These are phyloP conservation scores for Stictonetta naevosa DNA, from an alignment of 2,113 vertebrate species.

Conservation along the genomic window DNA sequence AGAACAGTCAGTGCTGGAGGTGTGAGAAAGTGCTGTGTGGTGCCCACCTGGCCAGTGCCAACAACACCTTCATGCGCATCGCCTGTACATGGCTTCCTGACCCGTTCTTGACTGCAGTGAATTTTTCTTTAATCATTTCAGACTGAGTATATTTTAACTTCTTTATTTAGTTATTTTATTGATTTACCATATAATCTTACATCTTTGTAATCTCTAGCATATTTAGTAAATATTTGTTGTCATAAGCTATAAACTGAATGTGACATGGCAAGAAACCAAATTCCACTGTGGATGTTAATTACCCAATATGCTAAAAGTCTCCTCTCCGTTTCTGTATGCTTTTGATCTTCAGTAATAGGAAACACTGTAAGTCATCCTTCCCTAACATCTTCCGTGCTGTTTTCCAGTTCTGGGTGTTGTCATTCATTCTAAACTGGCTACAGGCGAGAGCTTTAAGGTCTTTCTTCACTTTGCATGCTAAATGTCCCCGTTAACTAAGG, in stretches of 20 bases:
- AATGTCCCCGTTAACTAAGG: background rate
- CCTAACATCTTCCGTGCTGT: background rate
- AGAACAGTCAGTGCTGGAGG: background rate
- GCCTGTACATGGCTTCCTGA: background rate
- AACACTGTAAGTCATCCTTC: background rate
- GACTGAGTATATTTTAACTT: background rate
- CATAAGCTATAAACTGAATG: slow-evolving; percentile 32
- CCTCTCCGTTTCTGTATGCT: background rate
- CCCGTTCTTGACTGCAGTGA: background rate
- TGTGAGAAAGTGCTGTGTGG: background rate
- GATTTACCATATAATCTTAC: slow-evolving; percentile 36
- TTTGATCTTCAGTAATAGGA: background rate
- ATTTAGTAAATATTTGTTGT: slow-evolving; percentile 58
- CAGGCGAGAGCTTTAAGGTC: background rate
- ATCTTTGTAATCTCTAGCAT: slow-evolving; percentile 23
- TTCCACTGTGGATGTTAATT: slow-evolving; percentile 42
- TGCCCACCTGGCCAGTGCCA: background rate
- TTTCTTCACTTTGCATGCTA: background rate
- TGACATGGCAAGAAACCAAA: slow-evolving; percentile 45
- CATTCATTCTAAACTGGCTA: background rate
- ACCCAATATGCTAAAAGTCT: background rate
- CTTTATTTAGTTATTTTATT: slow-evolving; percentile 49
- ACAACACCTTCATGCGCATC: background rate
- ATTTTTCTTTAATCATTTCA: background rate
- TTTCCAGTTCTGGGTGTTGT: background rate